Evolutionary conservation across 2,797 vertebrate genomes (phyloP).

Genomic region (Lagodon rhomboides): DNA sequence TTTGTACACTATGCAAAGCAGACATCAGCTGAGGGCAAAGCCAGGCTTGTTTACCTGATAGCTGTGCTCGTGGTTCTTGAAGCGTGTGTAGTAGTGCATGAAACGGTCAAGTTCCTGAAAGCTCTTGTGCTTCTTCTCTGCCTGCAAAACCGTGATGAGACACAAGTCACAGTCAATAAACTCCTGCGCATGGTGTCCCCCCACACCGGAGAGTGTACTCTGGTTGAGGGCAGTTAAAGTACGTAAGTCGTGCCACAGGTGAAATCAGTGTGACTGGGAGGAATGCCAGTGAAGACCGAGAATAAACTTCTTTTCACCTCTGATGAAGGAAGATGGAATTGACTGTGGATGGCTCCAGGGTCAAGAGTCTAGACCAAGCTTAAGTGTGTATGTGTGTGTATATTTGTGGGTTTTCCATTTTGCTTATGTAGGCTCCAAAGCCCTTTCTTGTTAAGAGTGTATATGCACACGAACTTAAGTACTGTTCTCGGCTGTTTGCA

Average conservation of each 20-base stretch:
- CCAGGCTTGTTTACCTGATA: slow-evolving; percentile 89
- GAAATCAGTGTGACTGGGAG: slow-evolving; percentile 37
- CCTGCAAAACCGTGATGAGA: slow-evolving; percentile 85
- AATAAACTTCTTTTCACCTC: slow-evolving; percentile 27
- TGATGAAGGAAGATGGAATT: not conserved
- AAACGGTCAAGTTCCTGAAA: slow-evolving; percentile 98
- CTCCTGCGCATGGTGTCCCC: slow-evolving; percentile 33
- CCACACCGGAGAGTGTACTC: slow-evolving; percentile 28
- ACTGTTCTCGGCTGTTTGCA: not conserved
- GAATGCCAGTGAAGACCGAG: not conserved
- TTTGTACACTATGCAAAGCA: slow-evolving; percentile 39
- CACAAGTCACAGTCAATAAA: slow-evolving; percentile 56
- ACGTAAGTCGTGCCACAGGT: slow-evolving; percentile 24
- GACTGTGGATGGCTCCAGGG: not conserved
- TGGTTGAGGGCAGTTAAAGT: slow-evolving; percentile 27
- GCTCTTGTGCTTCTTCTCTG: slow-evolving; percentile 96
- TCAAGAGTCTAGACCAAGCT: not conserved
- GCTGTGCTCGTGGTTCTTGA: slow-evolving; percentile 98
- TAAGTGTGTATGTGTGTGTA: not conserved
- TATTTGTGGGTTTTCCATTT: slow-evolving; percentile 2
- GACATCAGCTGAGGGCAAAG: slow-evolving; percentile 36
- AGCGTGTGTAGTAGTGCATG: slow-evolving; percentile 99
- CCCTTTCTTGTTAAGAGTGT: not conserved
- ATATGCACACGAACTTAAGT: not conserved
- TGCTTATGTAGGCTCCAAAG: not conserved